Evolutionary conservation across 2,113 vertebrate genomes (phyloP), one percentile per base, ranked within the genome.

Genomic region (Arothron firmamentum): DNA sequence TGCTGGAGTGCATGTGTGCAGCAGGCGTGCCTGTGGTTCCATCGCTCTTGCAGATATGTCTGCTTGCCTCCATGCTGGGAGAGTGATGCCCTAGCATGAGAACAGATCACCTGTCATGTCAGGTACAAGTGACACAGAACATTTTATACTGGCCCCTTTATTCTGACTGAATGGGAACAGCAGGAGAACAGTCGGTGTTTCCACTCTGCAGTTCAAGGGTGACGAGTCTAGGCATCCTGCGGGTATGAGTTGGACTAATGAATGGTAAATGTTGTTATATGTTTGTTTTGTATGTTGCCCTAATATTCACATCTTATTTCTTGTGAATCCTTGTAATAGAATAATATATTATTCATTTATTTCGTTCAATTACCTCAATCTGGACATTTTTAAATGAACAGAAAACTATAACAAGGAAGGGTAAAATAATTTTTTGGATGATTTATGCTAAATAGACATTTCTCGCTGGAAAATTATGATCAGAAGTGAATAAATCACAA

Each of bases 151-250:
- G 65, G n/a, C n/a, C 25, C 66, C 66, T 52, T 65, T 55, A 53
- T 56, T 53, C 66, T 85, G 83, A 87, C 77, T 84, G 77, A 80
- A 88, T 81, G 70, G 74, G 81, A 80, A 70, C 75, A 75, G 63
- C 28, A 72, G 41, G 62, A 57, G 16, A 62, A 54, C 56, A 75
- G 28, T 56, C 43, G 55, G 59, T 56, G 52, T n/a, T 58, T 34
- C 51, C 23, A 55, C 23, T 21, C 62, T 68, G 41, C 20, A 56
- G 17, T 49, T 20, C 43, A 56, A 6, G 1, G 56, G 50, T 20
- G 14, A 62, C 23, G 23, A 42, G 49, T 28, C 28, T 38, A 21
- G 49, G 42, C 38, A 57, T 50, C 61, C 28, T 67, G 56, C 66
- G 52, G 62, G 70, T 72, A 55, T 47, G 55, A 61, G 66, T 61